These are phyloP conservation scores for Centruroides sculpturatus DNA, from an alignment of 1,140 invertebrate species.

Conservation along the genomic window DNA sequence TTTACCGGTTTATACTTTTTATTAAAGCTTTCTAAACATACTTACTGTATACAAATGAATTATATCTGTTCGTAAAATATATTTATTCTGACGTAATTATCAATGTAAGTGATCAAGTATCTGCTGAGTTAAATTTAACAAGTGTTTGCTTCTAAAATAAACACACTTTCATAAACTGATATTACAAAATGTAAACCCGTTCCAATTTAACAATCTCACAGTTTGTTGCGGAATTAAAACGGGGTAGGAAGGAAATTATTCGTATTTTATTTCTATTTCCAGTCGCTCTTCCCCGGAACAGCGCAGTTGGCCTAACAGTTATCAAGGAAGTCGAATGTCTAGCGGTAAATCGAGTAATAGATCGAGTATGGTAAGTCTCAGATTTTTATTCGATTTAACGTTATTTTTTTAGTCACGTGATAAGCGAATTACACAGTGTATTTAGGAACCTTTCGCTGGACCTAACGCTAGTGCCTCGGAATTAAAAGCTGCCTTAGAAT, in stretches of 20 bases:
- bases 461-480: slow-evolving; percentile 6
- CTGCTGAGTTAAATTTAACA: background rate
- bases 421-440: background rate
- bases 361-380: slow-evolving; percentile 3
- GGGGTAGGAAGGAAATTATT: background rate
- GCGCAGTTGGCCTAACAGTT: slow-evolving; percentile 9
- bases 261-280: background rate
- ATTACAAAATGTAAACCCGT: background rate
- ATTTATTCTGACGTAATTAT: no score
- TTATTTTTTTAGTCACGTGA: background rate
- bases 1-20: no score
- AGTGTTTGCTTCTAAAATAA: background rate
- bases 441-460: slow-evolving; percentile 5
- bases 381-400: background rate
- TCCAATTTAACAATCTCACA: no score
- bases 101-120: no score
- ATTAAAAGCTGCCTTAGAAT: slow-evolving; percentile 42
- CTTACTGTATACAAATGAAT: no score
- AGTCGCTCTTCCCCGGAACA: background rate
- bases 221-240: no score
- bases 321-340: background rate
- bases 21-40: no score
- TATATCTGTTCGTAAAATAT: no score
- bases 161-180: background rate
- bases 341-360: slow-evolving; percentile 7